Conservation (phyloP, 2,113 vertebrate genomes). For the Sigmodon hispidus region DNA sequence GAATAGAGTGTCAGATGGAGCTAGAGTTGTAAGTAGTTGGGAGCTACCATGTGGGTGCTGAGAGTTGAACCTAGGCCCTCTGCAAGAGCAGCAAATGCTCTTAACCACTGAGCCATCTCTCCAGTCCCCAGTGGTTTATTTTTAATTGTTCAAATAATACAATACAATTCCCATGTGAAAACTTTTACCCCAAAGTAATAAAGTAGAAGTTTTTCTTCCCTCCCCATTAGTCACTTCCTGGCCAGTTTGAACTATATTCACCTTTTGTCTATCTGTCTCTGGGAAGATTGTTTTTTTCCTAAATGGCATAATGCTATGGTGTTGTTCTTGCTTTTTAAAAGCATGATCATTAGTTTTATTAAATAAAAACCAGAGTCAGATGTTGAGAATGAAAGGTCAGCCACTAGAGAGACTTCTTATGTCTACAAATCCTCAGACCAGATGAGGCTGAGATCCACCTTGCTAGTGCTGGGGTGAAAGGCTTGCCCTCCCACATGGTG, state of each 20-base stretch:
- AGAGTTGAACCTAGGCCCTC: not conserved
- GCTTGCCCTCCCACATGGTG: too few relatives aligned
- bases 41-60: not conserved
- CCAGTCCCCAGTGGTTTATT: not conserved
- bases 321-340: not conserved
- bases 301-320: not conserved
- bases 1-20: not conserved
- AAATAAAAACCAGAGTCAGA: too few relatives aligned
- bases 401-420: too few relatives aligned
- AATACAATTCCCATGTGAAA: not conserved
- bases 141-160: not conserved
- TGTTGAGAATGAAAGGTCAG: too few relatives aligned
- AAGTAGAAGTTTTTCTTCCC: not conserved
- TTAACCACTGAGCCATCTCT: not conserved
- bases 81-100: not conserved
- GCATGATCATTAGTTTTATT: too few relatives aligned
- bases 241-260: not conserved
- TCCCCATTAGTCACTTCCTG: not conserved
- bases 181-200: not conserved
- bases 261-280: not conserved
- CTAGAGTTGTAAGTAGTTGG: not conserved
- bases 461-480: too few relatives aligned
- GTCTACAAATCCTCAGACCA: too few relatives aligned
- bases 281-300: not conserved
- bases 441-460: too few relatives aligned